These are phyloP conservation scores for Bergia sp. DNA, from an alignment of 92 coral and sea anemone genomes.

Conservation along the genomic window DNA sequence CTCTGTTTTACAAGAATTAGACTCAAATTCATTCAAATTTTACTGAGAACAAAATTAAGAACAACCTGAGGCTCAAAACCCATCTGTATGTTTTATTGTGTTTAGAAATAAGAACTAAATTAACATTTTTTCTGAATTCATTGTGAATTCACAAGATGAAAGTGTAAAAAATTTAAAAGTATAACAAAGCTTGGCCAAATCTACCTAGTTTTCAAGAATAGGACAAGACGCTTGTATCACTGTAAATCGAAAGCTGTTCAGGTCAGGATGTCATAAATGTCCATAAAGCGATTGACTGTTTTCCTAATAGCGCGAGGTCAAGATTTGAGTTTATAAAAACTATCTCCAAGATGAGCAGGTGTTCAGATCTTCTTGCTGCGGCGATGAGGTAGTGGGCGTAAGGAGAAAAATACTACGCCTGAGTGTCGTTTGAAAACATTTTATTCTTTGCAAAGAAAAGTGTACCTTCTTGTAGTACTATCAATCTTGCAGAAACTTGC, in stretches of 20 bases:
- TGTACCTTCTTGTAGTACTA: too few species aligned
- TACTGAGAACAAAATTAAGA: neutral
- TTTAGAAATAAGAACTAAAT: too few species aligned
- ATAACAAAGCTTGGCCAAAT: too few species aligned
- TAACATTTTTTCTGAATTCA: neutral
- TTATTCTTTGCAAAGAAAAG: neutral
- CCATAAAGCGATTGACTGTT: neutral
- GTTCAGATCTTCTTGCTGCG: neutral
- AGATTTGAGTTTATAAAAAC: neutral
- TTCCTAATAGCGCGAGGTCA: neutral
- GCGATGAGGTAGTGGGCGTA: constrained; percentile 13
- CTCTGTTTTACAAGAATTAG: too few species aligned
- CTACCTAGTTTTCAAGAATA: neutral
- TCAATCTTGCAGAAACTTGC: too few species aligned
- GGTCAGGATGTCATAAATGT: neutral
- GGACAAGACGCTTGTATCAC: too few species aligned
- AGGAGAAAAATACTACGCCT: neutral
- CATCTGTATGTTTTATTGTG: neutral
- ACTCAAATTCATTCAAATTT: neutral
- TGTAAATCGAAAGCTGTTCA: neutral
- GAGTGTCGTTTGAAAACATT: neutral
- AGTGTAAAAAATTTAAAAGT: too few species aligned
- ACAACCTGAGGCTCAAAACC: neutral
- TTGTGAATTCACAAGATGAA: too few species aligned
- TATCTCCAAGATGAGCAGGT: neutral